Conservation (phyloP, 2,888 invertebrate genomes). For the Drosophila paranaensis region DNA sequence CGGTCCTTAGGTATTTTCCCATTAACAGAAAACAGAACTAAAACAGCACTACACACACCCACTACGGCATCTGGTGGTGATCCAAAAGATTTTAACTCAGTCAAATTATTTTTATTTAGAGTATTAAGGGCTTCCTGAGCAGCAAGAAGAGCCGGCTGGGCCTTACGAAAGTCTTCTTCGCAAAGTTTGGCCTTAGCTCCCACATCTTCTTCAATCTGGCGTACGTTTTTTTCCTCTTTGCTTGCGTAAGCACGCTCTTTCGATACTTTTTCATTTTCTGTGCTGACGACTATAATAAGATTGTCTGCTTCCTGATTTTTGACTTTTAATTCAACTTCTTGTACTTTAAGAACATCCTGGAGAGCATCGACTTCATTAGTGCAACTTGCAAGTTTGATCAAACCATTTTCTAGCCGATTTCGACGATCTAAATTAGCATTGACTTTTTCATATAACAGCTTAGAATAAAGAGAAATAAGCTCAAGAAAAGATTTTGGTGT, state of each 20-base stretch:
- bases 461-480: slow-evolving; percentile 93
- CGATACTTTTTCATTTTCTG: slow-evolving; percentile 96
- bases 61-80: slow-evolving; percentile 95
- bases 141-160: slow-evolving; percentile 95
- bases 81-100: slow-evolving; percentile 97
- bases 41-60: slow-evolving; percentile 93
- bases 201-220: slow-evolving; percentile 94
- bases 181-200: slow-evolving; percentile 93
- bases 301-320: slow-evolving; percentile 96
- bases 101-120: slow-evolving; percentile 95
- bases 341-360: slow-evolving; percentile 89
- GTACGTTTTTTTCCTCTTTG: slow-evolving; percentile 96
- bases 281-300: slow-evolving; percentile 93
- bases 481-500: slow-evolving; percentile 98
- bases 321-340: slow-evolving; percentile 92
- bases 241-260: slow-evolving; percentile 92
- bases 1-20: slow-evolving; percentile 96
- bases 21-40: slow-evolving; percentile 92
- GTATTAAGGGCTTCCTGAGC: slow-evolving; percentile 96
- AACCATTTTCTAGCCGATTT: slow-evolving; percentile 92
- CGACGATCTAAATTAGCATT: slow-evolving; percentile 91
- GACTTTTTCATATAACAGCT: slow-evolving; percentile 89
- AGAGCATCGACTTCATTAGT: slow-evolving; percentile 94
- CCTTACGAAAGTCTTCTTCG: slow-evolving; percentile 94
- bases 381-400: slow-evolving; percentile 94